These are phyloP conservation scores for Erebia ligea DNA, from an alignment of 2,888 invertebrate genomes.

Conservation along the genomic window DNA sequence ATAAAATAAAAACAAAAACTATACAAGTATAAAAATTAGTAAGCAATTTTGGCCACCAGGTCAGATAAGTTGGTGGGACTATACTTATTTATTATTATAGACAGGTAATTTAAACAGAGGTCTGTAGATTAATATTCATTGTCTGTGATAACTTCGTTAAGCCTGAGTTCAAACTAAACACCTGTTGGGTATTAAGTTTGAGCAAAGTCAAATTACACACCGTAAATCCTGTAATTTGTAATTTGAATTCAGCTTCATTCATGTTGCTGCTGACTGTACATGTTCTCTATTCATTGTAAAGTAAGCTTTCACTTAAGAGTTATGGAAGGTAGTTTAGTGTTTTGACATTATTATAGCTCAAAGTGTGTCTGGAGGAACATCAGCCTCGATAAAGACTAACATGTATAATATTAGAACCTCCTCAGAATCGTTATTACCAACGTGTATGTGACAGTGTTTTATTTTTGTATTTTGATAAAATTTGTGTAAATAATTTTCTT, in stretches of 20 bases:
- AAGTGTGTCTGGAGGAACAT: constrained; percentile 42
- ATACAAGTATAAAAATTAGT: too few relatives aligned
- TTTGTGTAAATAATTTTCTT: constrained; percentile 83
- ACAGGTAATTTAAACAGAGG: too few relatives aligned
- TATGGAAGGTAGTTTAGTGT: constrained; percentile 47
- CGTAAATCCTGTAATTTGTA: too few relatives aligned
- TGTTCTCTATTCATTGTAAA: constrained; percentile 38
- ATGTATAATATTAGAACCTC: constrained; percentile 57
- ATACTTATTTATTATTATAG: too few relatives aligned
- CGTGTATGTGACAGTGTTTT: constrained; percentile 82
- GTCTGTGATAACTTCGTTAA: too few relatives aligned
- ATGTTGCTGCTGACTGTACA: constrained; percentile 9
- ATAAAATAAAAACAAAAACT: too few relatives aligned
- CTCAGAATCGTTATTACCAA: constrained; percentile 66
- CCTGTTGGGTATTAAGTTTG: too few relatives aligned
- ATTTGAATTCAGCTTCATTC: neutral
- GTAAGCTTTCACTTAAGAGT: constrained; percentile 46
- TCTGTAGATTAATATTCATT: too few relatives aligned
- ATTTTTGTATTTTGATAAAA: constrained; percentile 83
- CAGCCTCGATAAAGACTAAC: constrained; percentile 55
- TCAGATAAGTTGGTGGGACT: too few relatives aligned
- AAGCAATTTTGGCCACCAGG: too few relatives aligned
- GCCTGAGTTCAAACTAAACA: too few relatives aligned
- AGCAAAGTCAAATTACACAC: too few relatives aligned
- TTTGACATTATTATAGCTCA: constrained; percentile 51